These are phyloP conservation scores for Xiphorhynchus elegans DNA, from an alignment of 2,113 vertebrate genomes.

Conservation along the genomic window DNA sequence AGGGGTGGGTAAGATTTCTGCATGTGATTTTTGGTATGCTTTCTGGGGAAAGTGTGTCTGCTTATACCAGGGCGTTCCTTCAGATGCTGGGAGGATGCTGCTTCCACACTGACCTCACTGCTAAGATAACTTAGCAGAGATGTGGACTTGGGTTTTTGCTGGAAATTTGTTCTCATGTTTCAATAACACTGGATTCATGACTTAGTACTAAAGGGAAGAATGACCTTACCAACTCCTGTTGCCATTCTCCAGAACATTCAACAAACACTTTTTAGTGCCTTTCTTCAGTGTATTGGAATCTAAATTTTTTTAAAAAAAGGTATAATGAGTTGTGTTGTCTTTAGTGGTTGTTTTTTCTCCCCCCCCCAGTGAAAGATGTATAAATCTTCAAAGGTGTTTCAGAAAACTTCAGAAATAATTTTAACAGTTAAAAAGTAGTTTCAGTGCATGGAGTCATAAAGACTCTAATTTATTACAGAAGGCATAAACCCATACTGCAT, in stretches of 20 bases:
- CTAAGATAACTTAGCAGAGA: neutral
- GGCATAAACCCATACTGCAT: accelerated
- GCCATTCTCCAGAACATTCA: neutral
- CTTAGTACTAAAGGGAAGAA: neutral
- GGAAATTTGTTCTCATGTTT: neutral
- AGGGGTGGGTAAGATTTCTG: neutral
- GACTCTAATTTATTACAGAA: neutral
- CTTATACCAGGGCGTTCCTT: neutral
- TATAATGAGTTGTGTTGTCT: neutral
- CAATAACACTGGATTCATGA: neutral
- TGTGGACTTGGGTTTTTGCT: neutral
- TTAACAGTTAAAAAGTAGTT: neutral
- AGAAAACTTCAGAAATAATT: neutral
- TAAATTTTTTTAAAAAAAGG: neutral
- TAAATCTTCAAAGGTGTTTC: neutral
- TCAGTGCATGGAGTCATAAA: neutral
- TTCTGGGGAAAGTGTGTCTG: neutral
- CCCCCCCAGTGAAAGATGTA: neutral
- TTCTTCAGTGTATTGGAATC: neutral
- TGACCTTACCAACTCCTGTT: neutral
- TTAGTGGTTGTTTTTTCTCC: neutral
- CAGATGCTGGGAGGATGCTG: neutral
- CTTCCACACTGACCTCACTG: neutral
- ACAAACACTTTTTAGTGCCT: neutral
- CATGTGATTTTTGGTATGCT: neutral